Base-by-base conservation (phyloP, 2,888 invertebrate species). In the Drosophila parthenogenetica region DNA sequence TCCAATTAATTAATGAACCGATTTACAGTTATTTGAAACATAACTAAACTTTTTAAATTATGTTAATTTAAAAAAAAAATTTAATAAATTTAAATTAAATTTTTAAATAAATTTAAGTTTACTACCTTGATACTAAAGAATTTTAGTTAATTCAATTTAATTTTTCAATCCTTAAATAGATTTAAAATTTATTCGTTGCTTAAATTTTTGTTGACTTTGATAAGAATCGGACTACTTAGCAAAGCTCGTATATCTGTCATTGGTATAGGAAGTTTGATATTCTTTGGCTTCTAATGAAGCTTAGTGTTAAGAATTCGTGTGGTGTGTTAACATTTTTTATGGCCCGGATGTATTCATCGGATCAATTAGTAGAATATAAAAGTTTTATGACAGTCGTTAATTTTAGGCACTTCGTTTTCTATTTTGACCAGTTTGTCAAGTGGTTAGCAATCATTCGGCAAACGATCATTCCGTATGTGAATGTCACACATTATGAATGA, bases 341-440 rank as follows among this genome's bases (percentile, higher is more conserved):
- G 32, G 69, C 55, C 86, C 86, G 83, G 86, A 82, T 78, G 71
- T 70, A 72, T 75, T 69, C 51, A 60, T 40, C 69, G 69, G 69
- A 76, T 75, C 81, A 81, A 81, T 81, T 81, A 82, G 78, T 53
- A 54, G 80, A 73, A 64, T 66, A 83, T 83, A 73, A 70, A 72
- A 78, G 17, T 48, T 79, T 86, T 65, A 82, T 57, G 69, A 35
- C 42, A 2, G 60, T 78, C 86, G 76, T 86, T 69, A 81, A 79
- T 64, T 39, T 65, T 43, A 73, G 61, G 46, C 69, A 61, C 60
- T 61, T 73, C 70, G 45, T 57, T 73, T 73, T 73, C 64, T 73
- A 77, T 59, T 76, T 65, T 77, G 59, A 29, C 45, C 69, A 69
- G 64, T 61, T 75, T 76, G 69, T 69, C 64, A 75, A 64, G 72